Evolutionary conservation across 1,140 invertebrate genomes (phyloP).

Genomic region (Brachionus rubens): DNA sequence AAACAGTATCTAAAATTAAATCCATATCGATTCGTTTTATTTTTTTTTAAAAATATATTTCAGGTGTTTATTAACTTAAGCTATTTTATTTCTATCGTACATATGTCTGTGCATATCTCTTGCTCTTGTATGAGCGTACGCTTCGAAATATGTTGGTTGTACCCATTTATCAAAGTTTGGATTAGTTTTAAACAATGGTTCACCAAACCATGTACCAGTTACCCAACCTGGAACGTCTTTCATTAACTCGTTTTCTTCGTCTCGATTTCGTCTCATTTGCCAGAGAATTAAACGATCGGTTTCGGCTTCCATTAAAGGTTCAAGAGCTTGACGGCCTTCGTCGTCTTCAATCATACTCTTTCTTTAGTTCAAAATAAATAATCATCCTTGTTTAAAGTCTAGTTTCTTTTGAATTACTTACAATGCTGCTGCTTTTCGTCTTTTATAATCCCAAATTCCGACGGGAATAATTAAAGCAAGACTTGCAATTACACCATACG

Average conservation of each 20-base stretch:
- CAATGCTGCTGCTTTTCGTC: neutral
- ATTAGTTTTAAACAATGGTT: constrained; percentile 67
- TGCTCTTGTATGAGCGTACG: constrained; percentile 32
- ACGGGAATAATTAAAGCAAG: constrained; percentile 23
- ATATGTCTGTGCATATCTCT: constrained; percentile 39
- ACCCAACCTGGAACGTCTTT: constrained; percentile 79
- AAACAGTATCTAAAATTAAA: constrained; percentile 16
- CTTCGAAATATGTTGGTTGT: constrained; percentile 26
- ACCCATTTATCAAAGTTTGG: constrained; percentile 43
- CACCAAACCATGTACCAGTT: constrained; percentile 77
- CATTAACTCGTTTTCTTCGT: constrained; percentile 81
- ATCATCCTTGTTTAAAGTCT: neutral
- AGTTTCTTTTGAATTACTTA: too few relatives aligned
- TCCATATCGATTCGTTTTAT: neutral
- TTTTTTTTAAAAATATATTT: neutral
- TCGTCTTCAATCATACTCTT: constrained; percentile 66
- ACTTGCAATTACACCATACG: neutral
- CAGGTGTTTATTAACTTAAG: neutral
- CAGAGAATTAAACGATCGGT: constrained; percentile 67
- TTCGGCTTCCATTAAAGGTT: constrained; percentile 75
- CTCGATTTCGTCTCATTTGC: constrained; percentile 73
- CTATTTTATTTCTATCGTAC: constrained; percentile 32
- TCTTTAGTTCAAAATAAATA: neutral
- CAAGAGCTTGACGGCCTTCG: constrained; percentile 70
- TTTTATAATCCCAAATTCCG: constrained; percentile 43